Conservation (phyloP, 2,113 vertebrate species). For the Ceyx melanurus region DNA sequence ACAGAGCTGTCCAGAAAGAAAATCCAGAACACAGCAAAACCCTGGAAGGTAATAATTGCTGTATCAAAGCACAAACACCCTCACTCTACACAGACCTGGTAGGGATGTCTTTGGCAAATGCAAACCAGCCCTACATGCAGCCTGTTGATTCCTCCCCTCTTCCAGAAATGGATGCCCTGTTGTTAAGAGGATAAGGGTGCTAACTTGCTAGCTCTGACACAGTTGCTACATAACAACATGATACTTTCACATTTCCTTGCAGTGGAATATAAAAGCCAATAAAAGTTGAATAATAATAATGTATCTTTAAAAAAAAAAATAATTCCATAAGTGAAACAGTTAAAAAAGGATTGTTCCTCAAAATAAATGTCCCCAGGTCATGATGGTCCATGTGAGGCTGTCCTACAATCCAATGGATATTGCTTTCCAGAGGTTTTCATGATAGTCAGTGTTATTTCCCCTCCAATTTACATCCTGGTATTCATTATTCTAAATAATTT, state of each 20-base stretch:
- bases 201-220: not conserved
- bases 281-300: not conserved
- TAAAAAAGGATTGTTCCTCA: not conserved
- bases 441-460: not conserved
- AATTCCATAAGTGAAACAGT: not conserved
- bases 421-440: not conserved
- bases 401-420: not conserved
- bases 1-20: not conserved
- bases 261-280: not conserved
- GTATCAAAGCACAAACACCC: not conserved
- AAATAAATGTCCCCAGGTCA: not conserved
- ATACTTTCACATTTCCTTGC: not conserved
- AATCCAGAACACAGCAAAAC: not conserved
- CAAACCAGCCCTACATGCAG: not conserved
- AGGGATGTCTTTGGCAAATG: not conserved
- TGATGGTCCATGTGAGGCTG: not conserved
- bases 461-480: conserved; percentile 38
- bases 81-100: not conserved
- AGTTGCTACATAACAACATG: not conserved
- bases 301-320: not conserved
- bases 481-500: conserved; percentile 16
- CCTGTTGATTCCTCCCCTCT: not conserved
- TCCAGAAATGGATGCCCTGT: not conserved
- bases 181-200: not conserved
- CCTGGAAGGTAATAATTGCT: not conserved